Conservation (phyloP, 2,113 vertebrate genomes). For the Pteruthius melanotis region DNA sequence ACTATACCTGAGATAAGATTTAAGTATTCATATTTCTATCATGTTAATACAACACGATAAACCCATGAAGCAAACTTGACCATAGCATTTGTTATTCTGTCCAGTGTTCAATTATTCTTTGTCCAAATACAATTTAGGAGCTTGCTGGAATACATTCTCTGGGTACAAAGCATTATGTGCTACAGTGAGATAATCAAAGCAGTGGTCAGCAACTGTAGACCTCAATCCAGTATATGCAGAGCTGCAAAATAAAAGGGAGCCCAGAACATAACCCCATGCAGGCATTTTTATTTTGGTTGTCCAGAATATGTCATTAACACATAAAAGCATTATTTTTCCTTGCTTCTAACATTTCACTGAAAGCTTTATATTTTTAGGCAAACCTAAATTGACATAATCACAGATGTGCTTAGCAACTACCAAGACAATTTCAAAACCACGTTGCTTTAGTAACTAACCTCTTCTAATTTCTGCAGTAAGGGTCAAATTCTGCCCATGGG, state of each 20-base stretch:
- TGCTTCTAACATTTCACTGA: background rate
- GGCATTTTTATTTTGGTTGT: background rate
- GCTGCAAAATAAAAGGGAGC: slow-evolving; percentile 4
- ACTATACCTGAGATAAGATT: slow-evolving; percentile 93
- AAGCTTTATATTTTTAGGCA: slow-evolving; percentile 11
- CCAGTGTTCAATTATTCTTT: slow-evolving; percentile 82
- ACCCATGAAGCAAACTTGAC: slow-evolving; percentile 82
- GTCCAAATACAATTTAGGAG: slow-evolving; percentile 82
- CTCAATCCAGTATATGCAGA: background rate
- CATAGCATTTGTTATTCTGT: slow-evolving; percentile 83
- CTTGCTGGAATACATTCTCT: slow-evolving; percentile 64
- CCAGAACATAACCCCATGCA: background rate
- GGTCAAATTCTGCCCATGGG: background rate
- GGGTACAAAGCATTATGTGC: slow-evolving; percentile 66
- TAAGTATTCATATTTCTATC: slow-evolving; percentile 96
- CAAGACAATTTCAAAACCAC: slow-evolving; percentile 9
- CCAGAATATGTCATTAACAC: background rate
- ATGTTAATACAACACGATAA: slow-evolving; percentile 96
- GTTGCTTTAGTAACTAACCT: background rate
- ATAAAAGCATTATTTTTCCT: background rate
- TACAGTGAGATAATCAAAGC: slow-evolving; percentile 75
- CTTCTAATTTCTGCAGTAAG: slow-evolving; percentile 22
- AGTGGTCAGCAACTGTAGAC: slow-evolving; percentile 63
- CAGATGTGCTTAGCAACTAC: slow-evolving; percentile 27
- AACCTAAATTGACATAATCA: slow-evolving; percentile 25